phyloP scores from a whole-genome alignment of 2,113 vertebrate genomes.

The Hippocampus barbouri region DNA sequence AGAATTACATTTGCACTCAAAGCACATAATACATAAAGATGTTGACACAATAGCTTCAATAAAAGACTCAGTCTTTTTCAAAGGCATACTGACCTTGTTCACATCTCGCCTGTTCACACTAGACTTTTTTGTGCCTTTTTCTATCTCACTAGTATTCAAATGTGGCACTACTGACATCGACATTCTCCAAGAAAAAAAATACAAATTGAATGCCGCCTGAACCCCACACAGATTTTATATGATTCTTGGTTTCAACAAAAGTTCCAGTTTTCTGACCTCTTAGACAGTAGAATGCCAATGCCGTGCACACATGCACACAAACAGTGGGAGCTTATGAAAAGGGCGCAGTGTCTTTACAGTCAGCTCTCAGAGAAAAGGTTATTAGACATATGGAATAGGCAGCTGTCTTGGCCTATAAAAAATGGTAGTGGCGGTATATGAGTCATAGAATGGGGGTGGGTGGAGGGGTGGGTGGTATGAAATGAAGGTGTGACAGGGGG shows the following conservation, averaged over 20 bases:
- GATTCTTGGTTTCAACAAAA: not conserved
- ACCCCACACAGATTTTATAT: not conserved
- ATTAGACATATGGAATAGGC: conserved; percentile 64
- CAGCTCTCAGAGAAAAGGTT: conserved; percentile 73
- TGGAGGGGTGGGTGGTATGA: no score
- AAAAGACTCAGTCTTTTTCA: conserved; percentile 6
- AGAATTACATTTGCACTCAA: conserved; percentile 14
- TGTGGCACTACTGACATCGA: not conserved
- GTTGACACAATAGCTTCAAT: conserved; percentile 7
- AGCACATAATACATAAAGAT: conserved; percentile 2
- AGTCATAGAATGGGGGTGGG: conserved; percentile 16
- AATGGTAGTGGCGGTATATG: conserved; percentile 19
- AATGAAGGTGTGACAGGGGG: conserved; percentile 55
- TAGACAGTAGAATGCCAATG: not conserved
- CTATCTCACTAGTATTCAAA: not conserved
- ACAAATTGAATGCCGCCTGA: not conserved
- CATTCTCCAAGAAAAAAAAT: not conserved
- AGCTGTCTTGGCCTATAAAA: conserved; percentile 57
- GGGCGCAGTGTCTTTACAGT: conserved; percentile 70
- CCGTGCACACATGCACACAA: conserved; percentile 11
- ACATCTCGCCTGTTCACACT: not conserved
- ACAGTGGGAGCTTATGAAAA: conserved; percentile 65
- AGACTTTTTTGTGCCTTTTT: not conserved
- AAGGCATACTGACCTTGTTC: not conserved
- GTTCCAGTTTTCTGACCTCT: not conserved